These are phyloP conservation scores for Pedetes capensis DNA, from an alignment of 2,113 vertebrate species.

Conservation along the genomic window DNA sequence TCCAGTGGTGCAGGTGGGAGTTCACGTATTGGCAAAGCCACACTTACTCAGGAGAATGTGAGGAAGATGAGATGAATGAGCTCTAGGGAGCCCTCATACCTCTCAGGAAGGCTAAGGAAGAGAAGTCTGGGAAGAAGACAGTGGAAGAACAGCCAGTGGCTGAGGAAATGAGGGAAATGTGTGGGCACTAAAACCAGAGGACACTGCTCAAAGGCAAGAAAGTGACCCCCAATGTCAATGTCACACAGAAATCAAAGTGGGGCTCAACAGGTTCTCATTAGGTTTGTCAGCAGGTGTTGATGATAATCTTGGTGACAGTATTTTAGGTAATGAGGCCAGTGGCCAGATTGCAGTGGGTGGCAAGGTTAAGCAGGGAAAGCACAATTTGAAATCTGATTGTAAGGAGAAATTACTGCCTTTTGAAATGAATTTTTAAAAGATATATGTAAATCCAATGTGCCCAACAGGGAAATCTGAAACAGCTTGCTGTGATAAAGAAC, in stretches of 20 bases:
- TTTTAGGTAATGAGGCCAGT: neutral
- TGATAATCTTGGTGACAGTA: neutral
- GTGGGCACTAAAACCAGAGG: neutral
- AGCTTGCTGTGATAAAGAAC: conserved; percentile 13
- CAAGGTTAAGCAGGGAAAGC: neutral
- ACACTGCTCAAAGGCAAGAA: neutral
- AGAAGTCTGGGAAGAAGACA: neutral
- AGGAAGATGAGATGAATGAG: neutral
- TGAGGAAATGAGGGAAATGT: neutral
- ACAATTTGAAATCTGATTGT: neutral
- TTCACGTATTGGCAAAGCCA: neutral
- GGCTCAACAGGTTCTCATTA: neutral
- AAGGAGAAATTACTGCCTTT: conserved; percentile 14
- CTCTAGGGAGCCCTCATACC: neutral
- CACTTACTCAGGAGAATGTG: neutral
- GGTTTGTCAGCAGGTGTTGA: neutral
- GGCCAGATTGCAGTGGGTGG: neutral
- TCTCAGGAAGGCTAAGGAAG: neutral
- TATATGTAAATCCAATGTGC: conserved; percentile 21
- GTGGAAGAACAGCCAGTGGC: neutral
- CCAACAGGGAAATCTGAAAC: conserved; percentile 27
- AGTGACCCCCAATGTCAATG: neutral
- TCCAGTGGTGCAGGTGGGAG: neutral
- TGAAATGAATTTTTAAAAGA: conserved; percentile 8
- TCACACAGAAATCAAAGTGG: neutral